Conservation (phyloP, 2,888 invertebrate genomes). For the Drosophila rellima region DNA sequence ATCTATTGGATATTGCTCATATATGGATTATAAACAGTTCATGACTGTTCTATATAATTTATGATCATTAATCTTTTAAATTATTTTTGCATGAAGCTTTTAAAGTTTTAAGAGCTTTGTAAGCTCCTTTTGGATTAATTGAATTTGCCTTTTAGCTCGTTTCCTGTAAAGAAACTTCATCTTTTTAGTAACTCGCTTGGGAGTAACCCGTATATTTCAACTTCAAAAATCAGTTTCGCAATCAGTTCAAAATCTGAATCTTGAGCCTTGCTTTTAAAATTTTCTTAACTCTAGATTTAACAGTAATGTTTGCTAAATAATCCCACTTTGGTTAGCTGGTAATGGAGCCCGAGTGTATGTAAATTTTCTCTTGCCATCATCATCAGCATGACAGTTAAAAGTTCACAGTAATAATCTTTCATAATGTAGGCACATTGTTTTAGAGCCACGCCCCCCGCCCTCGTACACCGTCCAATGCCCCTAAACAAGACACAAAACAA, state of each 20-base stretch:
- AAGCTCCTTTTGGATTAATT: neutral
- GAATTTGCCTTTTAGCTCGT: conserved; percentile 1
- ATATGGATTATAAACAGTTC: conserved; percentile 14
- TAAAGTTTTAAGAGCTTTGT: neutral
- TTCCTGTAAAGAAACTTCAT: neutral
- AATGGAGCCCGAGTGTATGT: neutral
- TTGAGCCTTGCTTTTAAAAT: neutral
- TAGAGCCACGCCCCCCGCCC: conserved; percentile 6
- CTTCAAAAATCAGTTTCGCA: neutral
- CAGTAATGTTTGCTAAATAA: conserved; percentile 1
- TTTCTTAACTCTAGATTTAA: neutral
- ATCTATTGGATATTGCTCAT: conserved; percentile 38
- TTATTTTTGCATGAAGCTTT: neutral
- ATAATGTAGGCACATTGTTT: conserved; percentile 60
- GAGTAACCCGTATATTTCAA: neutral
- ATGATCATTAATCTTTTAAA: neutral
- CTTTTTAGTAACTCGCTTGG: neutral
- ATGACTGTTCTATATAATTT: conserved; percentile 1
- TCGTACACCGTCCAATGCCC: neutral
- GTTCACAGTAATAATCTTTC: conserved; percentile 73
- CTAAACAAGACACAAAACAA: conserved; percentile 41
- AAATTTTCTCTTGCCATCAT: conserved; percentile 4
- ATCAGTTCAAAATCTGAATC: neutral
- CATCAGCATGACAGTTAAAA: conserved; percentile 32
- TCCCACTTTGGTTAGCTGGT: neutral